A percentile compares a stretch with the other conserved stretches of the same genome.
These are phyloP conservation scores for Hymenopus coronatus DNA, from an alignment of 2,888 invertebrate species.

Conservation along the genomic window DNA sequence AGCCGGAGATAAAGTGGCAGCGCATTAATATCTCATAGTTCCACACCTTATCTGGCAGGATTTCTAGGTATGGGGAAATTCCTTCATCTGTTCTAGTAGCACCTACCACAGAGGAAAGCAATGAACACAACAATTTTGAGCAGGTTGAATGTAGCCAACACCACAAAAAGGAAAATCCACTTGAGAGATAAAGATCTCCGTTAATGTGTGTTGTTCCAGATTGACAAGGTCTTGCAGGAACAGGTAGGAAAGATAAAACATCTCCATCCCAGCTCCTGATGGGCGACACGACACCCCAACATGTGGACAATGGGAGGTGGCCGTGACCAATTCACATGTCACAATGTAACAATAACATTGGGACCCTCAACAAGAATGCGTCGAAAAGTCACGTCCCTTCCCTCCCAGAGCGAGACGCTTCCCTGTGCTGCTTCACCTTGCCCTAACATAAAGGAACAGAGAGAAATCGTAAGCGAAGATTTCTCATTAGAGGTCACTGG, in stretches of 20 bases:
- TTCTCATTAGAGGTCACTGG: background rate
- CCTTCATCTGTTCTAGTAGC: too few relatives aligned
- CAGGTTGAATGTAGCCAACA: background rate
- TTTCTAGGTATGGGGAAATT: too few relatives aligned
- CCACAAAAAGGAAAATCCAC: background rate
- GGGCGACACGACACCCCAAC: conserved; percentile 23
- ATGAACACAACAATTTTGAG: too few relatives aligned
- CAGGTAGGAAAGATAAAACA: background rate
- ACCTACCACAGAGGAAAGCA: background rate
- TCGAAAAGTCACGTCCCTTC: conserved; percentile 29
- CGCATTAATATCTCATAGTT: too few relatives aligned
- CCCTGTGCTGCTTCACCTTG: too few relatives aligned
- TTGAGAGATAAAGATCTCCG: background rate
- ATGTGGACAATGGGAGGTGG: conserved; percentile 22
- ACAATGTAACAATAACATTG: conserved; percentile 29
- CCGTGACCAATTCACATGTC: conserved; percentile 31
- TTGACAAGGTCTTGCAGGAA: background rate
- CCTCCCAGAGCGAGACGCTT: background rate
- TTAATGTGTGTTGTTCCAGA: background rate
- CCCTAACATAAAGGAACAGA: background rate
- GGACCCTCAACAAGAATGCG: conserved; percentile 21
- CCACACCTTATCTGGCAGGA: too few relatives aligned
- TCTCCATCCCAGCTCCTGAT: conserved; percentile 7
- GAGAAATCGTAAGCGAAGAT: background rate
- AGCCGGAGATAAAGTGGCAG: too few relatives aligned